Conservation (phyloP, 1,140 invertebrate genomes). For the Galendromus occidentalis region DNA sequence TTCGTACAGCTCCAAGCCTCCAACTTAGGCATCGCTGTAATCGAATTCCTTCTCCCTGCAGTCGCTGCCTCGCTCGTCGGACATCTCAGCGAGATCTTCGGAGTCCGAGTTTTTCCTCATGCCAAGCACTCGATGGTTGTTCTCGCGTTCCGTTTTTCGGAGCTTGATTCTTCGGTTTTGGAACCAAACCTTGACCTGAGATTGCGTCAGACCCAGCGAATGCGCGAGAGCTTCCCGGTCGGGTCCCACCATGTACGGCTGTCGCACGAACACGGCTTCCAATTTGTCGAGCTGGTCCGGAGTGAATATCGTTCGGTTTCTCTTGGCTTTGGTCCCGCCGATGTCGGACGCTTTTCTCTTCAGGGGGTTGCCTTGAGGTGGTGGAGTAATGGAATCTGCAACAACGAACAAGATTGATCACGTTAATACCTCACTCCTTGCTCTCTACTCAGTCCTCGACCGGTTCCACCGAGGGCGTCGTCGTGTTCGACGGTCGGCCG, state of each 20-base stretch:
- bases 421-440: not conserved
- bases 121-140: not conserved
- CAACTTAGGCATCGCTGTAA: too few species aligned
- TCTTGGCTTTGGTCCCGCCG: conserved; percentile 37
- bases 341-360: not conserved
- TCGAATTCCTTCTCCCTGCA: too few species aligned
- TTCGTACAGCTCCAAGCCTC: too few species aligned
- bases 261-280: conserved; percentile 72
- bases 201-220: conserved; percentile 66
- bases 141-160: not conserved
- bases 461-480: not conserved
- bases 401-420: conserved; percentile 1
- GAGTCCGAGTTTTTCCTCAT: conserved; percentile 3
- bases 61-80: too few species aligned
- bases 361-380: not conserved
- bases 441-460: not conserved
- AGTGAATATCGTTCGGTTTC: conserved; percentile 82
- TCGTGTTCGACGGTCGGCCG: not conserved
- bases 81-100: not conserved
- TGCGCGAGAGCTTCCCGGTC: conserved; percentile 71
- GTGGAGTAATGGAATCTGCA: not conserved
- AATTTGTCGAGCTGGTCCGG: conserved; percentile 72
- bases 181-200: conserved; percentile 93
- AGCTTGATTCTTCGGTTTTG: conserved; percentile 31
- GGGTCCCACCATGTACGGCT: conserved; percentile 89